Conservation (phyloP, 2,797 vertebrate species). For the Clarias fuscus region DNA sequence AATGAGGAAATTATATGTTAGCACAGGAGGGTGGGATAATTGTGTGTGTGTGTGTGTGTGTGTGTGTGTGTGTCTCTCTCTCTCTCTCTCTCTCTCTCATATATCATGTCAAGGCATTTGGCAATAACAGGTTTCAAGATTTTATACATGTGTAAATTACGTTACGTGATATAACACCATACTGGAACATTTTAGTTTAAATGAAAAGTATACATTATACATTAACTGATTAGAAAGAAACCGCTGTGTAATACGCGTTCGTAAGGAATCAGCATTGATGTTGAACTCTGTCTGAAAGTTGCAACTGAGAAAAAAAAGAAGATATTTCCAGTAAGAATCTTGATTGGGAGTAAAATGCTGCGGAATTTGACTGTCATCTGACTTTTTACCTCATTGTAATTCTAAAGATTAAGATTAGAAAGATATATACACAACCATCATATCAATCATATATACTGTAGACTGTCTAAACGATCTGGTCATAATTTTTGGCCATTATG, state of each 20-base stretch:
- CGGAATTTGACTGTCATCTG: neutral
- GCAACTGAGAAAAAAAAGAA: neutral
- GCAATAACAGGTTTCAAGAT: conserved; percentile 19
- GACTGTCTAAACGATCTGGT: too few relatives aligned
- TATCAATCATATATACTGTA: too few relatives aligned
- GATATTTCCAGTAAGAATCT: neutral
- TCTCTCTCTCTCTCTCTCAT: neutral
- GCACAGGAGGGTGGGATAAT: conserved; percentile 32
- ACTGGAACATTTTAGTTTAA: neutral
- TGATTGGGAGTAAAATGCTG: neutral
- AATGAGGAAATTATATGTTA: conserved; percentile 44
- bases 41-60: neutral
- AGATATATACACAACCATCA: neutral
- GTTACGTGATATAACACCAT: neutral
- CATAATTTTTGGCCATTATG: too few relatives aligned
- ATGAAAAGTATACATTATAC: neutral
- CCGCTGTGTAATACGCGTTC: neutral
- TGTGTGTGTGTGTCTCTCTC: too few relatives aligned
- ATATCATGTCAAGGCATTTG: conserved; percentile 36
- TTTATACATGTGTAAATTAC: neutral
- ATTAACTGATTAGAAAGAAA: neutral
- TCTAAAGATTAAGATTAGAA: neutral
- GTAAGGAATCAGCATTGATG: neutral
- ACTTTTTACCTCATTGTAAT: neutral
- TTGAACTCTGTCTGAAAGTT: neutral